A percentile compares a stretch with the other conserved stretches of the same genome.
Evolutionary conservation across 92 coral and sea anemone genomes (phyloP).

Genomic region (Isaurus tuberculatus): DNA sequence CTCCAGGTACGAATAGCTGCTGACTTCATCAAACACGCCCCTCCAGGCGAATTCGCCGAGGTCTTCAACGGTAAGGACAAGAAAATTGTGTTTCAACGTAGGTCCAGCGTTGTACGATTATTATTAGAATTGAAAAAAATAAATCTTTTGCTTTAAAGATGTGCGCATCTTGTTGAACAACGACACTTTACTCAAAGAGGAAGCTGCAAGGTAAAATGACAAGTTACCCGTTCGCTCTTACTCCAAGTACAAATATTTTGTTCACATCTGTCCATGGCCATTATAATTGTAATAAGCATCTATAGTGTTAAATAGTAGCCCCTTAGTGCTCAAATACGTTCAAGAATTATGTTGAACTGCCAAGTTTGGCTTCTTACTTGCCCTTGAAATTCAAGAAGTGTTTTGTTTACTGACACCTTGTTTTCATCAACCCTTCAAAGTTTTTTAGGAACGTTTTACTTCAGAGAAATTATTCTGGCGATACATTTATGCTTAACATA

Average conservation of each 20-base stretch:
- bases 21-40: conserved; percentile 99
- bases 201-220: conserved; percentile 84
- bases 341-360: not conserved
- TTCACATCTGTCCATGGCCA: not conserved
- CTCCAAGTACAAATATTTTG: not conserved
- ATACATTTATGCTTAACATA: too few relatives aligned
- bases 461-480: too few relatives aligned
- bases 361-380: not conserved
- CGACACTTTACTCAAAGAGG: conserved; percentile 85
- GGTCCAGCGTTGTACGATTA: not conserved
- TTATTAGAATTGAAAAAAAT: not conserved
- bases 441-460: too few relatives aligned
- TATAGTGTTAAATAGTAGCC: not conserved
- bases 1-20: conserved; percentile 97
- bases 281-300: not conserved
- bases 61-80: conserved; percentile 93
- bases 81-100: not conserved
- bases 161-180: conserved; percentile 92
- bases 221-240: not conserved
- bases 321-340: not conserved
- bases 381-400: conserved; percentile 34
- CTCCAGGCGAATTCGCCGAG: conserved; percentile 99
- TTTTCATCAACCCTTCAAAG: too few relatives aligned
- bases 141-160: conserved; percentile 62
- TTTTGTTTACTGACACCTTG: not conserved